These are phyloP conservation scores for Phocides pigmalion DNA, from an alignment of 1,140 invertebrate genomes.

Conservation along the genomic window DNA sequence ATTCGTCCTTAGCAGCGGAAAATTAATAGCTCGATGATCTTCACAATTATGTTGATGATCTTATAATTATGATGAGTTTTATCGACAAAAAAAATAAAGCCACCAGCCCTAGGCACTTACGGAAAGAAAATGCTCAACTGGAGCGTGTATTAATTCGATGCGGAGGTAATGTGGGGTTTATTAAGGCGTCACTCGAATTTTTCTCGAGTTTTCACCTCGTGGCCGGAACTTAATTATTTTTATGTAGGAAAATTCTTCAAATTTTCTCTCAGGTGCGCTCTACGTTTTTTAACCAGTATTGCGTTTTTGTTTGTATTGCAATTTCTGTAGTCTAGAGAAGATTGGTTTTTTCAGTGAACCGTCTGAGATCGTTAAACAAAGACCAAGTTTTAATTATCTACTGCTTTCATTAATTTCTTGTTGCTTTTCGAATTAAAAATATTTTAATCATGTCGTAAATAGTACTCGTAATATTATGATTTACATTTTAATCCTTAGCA, in stretches of 20 bases:
- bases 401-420: no score
- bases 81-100: conserved; percentile 1
- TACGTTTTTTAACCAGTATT: neutral
- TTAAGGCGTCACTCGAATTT: conserved; percentile 63
- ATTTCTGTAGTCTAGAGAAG: neutral
- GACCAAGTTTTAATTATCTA: no score
- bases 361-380: no score
- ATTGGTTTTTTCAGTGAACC: neutral
- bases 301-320: conserved; percentile 9
- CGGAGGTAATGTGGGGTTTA: conserved; percentile 56
- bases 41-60: no score
- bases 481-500: no score
- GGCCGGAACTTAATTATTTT: conserved; percentile 56
- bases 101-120: conserved; percentile 5
- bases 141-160: conserved; percentile 59
- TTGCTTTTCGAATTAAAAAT: no score
- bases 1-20: no score
- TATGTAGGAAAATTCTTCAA: conserved; percentile 37
- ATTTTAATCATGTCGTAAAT: no score
- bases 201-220: conserved; percentile 51
- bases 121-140: conserved; percentile 45
- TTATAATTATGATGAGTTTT: neutral
- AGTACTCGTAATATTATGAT: no score
- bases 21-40: no score
- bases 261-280: conserved; percentile 24